phyloP scores from a whole-genome alignment of 2,797 vertebrate species.

The Hozukius guyotensis region DNA sequence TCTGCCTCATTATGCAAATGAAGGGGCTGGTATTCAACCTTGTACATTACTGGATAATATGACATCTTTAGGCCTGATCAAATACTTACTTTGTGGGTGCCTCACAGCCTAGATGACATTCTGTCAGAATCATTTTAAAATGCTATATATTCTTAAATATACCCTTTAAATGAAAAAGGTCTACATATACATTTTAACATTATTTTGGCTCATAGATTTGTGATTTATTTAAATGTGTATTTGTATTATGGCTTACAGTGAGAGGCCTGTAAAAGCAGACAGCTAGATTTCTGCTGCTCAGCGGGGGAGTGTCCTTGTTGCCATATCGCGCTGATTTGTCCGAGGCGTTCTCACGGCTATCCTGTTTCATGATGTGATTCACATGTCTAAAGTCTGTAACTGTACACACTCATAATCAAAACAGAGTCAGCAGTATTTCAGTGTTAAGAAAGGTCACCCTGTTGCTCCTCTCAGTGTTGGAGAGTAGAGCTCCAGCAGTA shows the following conservation, averaged over 20 bases:
- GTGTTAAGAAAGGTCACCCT: background rate
- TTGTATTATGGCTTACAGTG: background rate
- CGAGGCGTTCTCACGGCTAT: slow-evolving; percentile 58
- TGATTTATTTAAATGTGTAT: background rate
- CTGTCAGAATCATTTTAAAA: background rate
- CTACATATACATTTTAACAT: background rate
- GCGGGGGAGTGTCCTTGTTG: slow-evolving; percentile 16
- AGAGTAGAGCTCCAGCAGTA: background rate
- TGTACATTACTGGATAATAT: background rate
- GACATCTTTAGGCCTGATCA: background rate
- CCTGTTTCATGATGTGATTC: slow-evolving; percentile 39
- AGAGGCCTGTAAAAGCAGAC: background rate
- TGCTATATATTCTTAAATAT: background rate
- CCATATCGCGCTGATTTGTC: slow-evolving; percentile 9
- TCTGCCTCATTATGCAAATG: too few relatives aligned
- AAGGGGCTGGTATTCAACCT: fast-evolving
- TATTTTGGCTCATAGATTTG: background rate
- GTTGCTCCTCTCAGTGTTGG: background rate
- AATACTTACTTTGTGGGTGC: background rate
- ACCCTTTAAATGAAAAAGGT: background rate
- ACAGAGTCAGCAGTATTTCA: slow-evolving; percentile 16
- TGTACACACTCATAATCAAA: slow-evolving; percentile 5
- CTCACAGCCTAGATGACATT: background rate
- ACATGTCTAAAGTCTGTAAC: background rate
- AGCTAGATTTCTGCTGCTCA: slow-evolving; percentile 8